Evolutionary conservation across 1,140 invertebrate species (phyloP).

Genomic region (Vanessa tameamea): DNA sequence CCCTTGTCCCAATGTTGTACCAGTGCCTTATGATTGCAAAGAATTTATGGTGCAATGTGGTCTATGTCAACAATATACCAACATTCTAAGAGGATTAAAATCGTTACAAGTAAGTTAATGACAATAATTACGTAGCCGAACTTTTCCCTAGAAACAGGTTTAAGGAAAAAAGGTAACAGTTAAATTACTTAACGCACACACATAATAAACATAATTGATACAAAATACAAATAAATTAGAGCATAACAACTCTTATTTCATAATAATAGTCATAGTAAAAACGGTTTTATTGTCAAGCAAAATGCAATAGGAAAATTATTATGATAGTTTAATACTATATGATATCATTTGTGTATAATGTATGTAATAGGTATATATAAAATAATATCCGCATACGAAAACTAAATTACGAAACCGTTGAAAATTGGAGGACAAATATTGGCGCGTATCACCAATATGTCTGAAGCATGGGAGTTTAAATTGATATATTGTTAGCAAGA

Average conservation of each 20-base stretch:
- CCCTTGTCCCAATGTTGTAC: conserved; percentile 84
- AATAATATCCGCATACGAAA: conserved; percentile 35
- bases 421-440: conserved; percentile 47
- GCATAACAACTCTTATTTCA: neutral
- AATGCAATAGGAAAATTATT: neutral
- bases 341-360: neutral
- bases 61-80: conserved; percentile 86
- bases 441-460: conserved; percentile 7
- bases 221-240: neutral
- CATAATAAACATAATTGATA: neutral
- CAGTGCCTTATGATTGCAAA: conserved; percentile 83
- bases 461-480: neutral
- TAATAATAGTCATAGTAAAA: conserved; percentile 2
- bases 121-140: neutral
- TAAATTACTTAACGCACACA: no score
- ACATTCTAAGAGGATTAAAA: conserved; percentile 89
- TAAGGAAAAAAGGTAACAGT: no score
- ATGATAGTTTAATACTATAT: neutral
- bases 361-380: neutral
- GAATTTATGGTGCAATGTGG: conserved; percentile 87
- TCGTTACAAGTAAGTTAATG: conserved; percentile 81
- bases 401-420: conserved; percentile 34
- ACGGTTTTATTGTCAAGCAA: neutral
- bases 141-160: no score
- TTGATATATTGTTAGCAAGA: conserved; percentile 13